Evolutionary conservation across 2,888 invertebrate genomes (phyloP), one percentile per base, ranked within the genome.

Genomic region (Cyrtodaria siliqua): DNA sequence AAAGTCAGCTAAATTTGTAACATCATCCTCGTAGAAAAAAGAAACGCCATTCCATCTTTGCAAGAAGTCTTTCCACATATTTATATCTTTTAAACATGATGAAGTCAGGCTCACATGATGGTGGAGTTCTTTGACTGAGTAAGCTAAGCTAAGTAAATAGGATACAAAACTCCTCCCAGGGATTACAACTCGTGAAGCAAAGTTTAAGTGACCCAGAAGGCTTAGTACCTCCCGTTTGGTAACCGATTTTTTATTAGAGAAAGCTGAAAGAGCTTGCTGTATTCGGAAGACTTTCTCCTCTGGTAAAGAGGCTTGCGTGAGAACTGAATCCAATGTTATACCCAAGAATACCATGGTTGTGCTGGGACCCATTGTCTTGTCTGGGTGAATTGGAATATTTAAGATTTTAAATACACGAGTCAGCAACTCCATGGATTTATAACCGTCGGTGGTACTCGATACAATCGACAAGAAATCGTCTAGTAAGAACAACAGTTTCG

Each of bases 391-490:
- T 3, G 78, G 80, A 24, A 84, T 60, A 18, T 62, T 61, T 1
- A 83, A 60, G 9, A 26, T 47, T 8, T 52, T 42, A 29, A 81
- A 83, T 4, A 83, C 23, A 4, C 33, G 20, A 16, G 50, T 56
- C 9, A 79, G 16, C 12, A 74, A 20, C 14, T 67, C 73, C 73
- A 77, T 82, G 18, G 73, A 79, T 24, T 70, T 57, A 23, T 77
- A 53, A 2, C 72, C 76, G 20, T 42, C 38, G 23, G 9, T 14
- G 12, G 38, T 27, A 3, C 71, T 61, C n/a, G 16, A 3, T 4
- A 76, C 66, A 23, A 79, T 38, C 12, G 70, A 61, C n/a, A 82
- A 29, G 52, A 77, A 82, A 33, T 79, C 75, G 66, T 82, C 78
- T 18, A 82, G 50, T 8, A 82, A 20, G 38, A 75, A 69, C 6